Percentiles rank a stretch among this genome's conserved stretches.
Evolutionary conservation across 2,113 vertebrate species (phyloP).

Genomic region (Puntigrus tetrazona): DNA sequence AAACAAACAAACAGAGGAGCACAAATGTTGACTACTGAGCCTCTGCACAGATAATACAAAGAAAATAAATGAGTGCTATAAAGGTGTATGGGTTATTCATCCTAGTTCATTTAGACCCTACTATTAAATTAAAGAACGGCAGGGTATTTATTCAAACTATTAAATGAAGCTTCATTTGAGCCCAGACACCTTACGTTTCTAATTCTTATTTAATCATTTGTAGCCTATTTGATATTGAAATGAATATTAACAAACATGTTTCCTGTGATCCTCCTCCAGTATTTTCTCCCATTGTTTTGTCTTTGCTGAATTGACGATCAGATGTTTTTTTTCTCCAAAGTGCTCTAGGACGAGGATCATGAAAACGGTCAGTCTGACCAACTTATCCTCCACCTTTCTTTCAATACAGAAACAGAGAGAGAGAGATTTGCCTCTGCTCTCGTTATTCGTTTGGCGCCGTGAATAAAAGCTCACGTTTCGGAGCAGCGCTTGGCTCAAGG

Average conservation of each 20-base stretch:
- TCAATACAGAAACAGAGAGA: conserved; percentile 16
- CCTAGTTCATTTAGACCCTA: conserved; percentile 47
- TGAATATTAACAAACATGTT: neutral
- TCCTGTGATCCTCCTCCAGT: conserved; percentile 21
- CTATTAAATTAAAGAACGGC: conserved; percentile 43
- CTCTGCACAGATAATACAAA: conserved; percentile 33
- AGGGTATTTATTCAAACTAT: conserved; percentile 32
- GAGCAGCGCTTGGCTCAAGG: conserved; percentile 42
- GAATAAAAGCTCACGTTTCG: conserved; percentile 6
- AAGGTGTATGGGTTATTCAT: neutral
- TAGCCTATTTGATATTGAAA: neutral
- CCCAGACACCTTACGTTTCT: conserved; percentile 24
- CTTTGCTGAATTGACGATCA: neutral
- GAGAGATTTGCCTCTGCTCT: conserved; percentile 37
- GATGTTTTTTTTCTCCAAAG: neutral
- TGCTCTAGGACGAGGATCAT: conserved; percentile 10
- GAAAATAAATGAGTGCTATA: neutral
- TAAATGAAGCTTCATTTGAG: conserved; percentile 32
- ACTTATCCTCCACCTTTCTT: conserved; percentile 13
- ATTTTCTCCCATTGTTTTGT: neutral
- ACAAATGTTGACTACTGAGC: conserved; percentile 49
- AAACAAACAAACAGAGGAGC: neutral
- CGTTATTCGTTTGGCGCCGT: neutral
- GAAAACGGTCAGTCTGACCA: neutral
- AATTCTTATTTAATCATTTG: neutral